These are phyloP conservation scores for Pterophyllum scalare DNA, from an alignment of 2,113 vertebrate species.

Conservation along the genomic window DNA sequence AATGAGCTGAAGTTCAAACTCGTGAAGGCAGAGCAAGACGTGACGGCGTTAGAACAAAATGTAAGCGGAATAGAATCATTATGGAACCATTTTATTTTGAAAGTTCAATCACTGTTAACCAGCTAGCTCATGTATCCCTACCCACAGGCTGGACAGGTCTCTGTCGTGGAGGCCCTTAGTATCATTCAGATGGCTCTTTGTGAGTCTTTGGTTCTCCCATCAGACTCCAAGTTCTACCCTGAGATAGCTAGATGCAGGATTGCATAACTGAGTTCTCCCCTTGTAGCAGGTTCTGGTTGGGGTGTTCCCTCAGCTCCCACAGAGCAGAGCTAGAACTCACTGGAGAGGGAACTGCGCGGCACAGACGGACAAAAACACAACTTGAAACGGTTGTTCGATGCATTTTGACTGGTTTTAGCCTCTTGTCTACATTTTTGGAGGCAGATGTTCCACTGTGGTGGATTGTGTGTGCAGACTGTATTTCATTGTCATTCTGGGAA, in stretches of 20 bases:
- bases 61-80: conserved; percentile 71
- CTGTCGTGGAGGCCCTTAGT: neutral
- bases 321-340: no score
- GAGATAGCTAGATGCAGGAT: neutral
- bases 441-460: no score
- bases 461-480: no score
- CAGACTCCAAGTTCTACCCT: neutral
- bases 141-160: neutral
- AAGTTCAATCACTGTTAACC: neutral
- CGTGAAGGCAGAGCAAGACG: conserved; percentile 94
- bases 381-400: no score
- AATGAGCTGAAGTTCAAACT: conserved; percentile 97
- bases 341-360: no score
- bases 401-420: no score
- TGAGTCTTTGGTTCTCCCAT: neutral
- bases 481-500: no score
- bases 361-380: no score
- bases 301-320: no score
- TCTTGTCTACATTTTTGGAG: no score
- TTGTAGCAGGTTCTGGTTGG: neutral
- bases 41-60: conserved; percentile 92
- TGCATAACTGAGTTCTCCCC: neutral
- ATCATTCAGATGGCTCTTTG: neutral
- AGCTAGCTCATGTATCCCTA: neutral
- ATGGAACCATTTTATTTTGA: neutral